Percentiles rank a stretch among this genome's conserved stretches.
Evolutionary conservation across 2,888 invertebrate genomes (phyloP).

Genomic region (Parelbella ahira): DNA sequence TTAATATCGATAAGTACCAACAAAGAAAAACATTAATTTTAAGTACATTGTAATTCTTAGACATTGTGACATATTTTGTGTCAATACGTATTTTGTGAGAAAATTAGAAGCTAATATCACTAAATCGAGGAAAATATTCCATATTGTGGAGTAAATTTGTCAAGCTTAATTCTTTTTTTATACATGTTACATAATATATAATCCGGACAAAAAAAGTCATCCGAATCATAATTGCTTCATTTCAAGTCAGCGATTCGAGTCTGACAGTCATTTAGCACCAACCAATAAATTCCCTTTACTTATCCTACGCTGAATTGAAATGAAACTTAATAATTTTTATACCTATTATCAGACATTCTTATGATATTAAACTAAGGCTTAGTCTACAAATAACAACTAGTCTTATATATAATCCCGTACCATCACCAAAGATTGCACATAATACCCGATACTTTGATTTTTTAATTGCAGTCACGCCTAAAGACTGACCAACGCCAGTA

Average conservation of each 20-base stretch:
- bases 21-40: slow-evolving; percentile 70
- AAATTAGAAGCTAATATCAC: slow-evolving; percentile 80
- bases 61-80: slow-evolving; percentile 77
- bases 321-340: slow-evolving; percentile 54
- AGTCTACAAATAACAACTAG: slow-evolving; percentile 50
- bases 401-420: slow-evolving; percentile 76
- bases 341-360: slow-evolving; percentile 47
- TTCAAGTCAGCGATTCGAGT: slow-evolving; percentile 63
- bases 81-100: slow-evolving; percentile 59
- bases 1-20: slow-evolving; percentile 61
- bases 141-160: slow-evolving; percentile 55
- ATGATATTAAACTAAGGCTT: slow-evolving; percentile 46
- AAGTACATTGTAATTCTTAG: slow-evolving; percentile 60
- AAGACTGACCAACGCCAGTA: slow-evolving; percentile 52
- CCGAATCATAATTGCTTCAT: slow-evolving; percentile 70
- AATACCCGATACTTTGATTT: slow-evolving; percentile 88
- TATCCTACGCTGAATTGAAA: slow-evolving; percentile 66
- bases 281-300: slow-evolving; percentile 40
- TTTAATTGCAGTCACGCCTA: slow-evolving; percentile 77
- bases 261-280: slow-evolving; percentile 57
- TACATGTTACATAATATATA: slow-evolving; percentile 41
- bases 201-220: slow-evolving; percentile 74
- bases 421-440: slow-evolving; percentile 91
- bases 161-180: slow-evolving; percentile 14
- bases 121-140: slow-evolving; percentile 77